phyloP scores from a whole-genome alignment of 2,797 vertebrate genomes.

The Pygocentrus nattereri region DNA sequence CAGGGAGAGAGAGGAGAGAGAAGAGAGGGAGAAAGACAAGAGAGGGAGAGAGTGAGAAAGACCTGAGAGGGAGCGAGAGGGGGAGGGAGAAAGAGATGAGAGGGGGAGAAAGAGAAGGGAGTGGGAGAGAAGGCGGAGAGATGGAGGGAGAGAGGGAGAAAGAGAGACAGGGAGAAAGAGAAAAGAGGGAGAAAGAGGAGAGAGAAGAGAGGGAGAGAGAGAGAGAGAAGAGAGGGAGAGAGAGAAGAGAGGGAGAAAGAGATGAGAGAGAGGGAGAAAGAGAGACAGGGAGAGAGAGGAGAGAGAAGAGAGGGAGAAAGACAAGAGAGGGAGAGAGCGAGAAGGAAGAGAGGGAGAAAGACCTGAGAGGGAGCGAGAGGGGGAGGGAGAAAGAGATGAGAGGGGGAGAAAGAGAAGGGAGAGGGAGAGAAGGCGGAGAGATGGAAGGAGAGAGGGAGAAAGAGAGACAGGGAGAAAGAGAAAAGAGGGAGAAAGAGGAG shows the following conservation, averaged over 20 bases:
- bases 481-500: constrained; percentile 11
- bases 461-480: not conserved
- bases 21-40: not conserved
- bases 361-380: constrained; percentile 24
- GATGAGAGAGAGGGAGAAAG: constrained; percentile 3
- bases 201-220: not conserved
- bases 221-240: constrained; percentile 1
- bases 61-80: not conserved
- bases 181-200: constrained; percentile 19
- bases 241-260: not conserved
- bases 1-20: constrained; percentile 1
- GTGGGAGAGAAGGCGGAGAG: constrained; percentile 19
- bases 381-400: not conserved
- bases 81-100: constrained; percentile 18
- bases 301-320: not conserved
- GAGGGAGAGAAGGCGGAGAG: constrained; percentile 19
- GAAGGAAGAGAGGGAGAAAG: not conserved
- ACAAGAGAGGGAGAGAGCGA: constrained; percentile 11
- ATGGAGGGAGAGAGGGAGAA: not conserved
- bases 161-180: not conserved
- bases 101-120: constrained; percentile 1
- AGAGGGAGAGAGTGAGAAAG: constrained; percentile 7
- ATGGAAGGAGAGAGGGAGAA: constrained; percentile 4
- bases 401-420: constrained; percentile 1
- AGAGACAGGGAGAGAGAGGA: constrained; percentile 2